A percentile compares a stretch with the other conserved stretches of the same genome.
Conservation (phyloP, 1,140 invertebrate species). For the Acyrthosiphon pisum region DNA sequence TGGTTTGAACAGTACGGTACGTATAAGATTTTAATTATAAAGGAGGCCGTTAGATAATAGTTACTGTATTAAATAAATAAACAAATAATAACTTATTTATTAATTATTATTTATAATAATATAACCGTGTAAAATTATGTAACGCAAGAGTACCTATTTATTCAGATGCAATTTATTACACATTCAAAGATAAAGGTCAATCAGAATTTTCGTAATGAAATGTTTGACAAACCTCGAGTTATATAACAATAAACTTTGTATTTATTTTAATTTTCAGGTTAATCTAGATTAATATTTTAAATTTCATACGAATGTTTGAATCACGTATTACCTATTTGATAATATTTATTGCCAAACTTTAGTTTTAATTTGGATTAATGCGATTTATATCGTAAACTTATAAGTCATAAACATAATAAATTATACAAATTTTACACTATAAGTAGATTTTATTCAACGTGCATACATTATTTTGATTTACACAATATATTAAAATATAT, state of each 20-base stretch:
- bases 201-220: too few species aligned
- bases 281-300: not conserved
- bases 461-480: constrained; percentile 14
- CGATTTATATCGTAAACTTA: not conserved
- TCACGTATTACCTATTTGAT: not conserved
- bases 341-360: not conserved
- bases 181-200: not conserved
- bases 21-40: not conserved
- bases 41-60: not conserved
- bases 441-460: not conserved
- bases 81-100: not conserved
- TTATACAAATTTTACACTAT: not conserved
- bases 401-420: not conserved
- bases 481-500: not conserved
- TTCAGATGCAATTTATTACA: not conserved
- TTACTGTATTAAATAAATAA: not conserved
- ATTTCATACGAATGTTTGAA: accelerated
- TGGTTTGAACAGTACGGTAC: not conserved
- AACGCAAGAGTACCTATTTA: not conserved
- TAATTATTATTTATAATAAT: not conserved
- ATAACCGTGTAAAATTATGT: accelerated
- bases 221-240: not conserved
- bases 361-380: not conserved
- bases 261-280: not conserved
- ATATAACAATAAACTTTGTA: not conserved